Base-by-base conservation (phyloP, 2,113 vertebrate genomes). In the Eubucco bourcierii region DNA sequence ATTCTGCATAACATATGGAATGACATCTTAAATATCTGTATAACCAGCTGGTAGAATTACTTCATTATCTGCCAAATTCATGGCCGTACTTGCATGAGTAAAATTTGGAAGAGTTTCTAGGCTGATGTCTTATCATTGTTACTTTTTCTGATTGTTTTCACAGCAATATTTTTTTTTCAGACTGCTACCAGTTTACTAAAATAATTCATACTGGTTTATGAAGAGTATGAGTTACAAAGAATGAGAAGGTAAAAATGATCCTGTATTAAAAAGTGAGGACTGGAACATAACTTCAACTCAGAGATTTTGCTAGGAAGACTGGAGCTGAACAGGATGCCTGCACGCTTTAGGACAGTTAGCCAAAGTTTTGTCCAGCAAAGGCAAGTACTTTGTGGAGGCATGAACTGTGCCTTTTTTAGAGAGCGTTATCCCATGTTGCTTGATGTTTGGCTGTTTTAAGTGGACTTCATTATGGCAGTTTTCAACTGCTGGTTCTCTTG, bases 1-100 rank as follows among this genome's bases (percentile, higher is more conserved):
- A 92, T 81, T 91, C 84, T 88, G 27, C 25, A 56, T 67, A 90
- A 74, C 74, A 86, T 89, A 90, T 81, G 76, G 86, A 90, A 94
- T 74, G 68, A 23, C 75, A 66, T 68, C 90, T 87, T 92, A 92
- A 93, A 90, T 91, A 68, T 91, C 83, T 93, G 52, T 72, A 44
- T 39, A 86, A n/a, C 66, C 94, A 94, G 66, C 80, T 95, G 90
- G 84, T 94, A 59, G 88, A 78, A 58, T 74, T 64, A 64, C 56
- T 87, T 84, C 80, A 75, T 86, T 37, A 24, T 78, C 23, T 92
- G 10, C 73, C 55, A 82, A 79, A 66, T 84, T 88, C 52, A 55
- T 3, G 7, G 56, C 65, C 3, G 1, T 87, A 81, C n/a, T 87
- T 88, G 28, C 37, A 2, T 93, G 41, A 84, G 21, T 53, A 87